phyloP scores from a whole-genome alignment of 2,113 vertebrate genomes.

The Cairina moschata region DNA sequence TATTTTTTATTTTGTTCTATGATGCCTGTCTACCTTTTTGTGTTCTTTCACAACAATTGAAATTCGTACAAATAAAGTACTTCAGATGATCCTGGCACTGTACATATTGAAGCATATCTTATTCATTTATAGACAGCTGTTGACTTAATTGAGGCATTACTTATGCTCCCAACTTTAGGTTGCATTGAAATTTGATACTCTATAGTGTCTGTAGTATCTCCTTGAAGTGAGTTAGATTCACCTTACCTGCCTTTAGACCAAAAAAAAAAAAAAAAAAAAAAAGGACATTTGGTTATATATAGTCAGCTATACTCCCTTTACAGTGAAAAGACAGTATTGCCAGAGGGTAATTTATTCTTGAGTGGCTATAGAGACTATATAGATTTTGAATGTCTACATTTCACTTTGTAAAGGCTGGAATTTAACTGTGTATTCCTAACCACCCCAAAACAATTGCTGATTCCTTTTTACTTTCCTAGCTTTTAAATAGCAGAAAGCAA shows the following conservation, averaged over 20 bases:
- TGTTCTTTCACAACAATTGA: not conserved
- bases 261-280: not conserved
- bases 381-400: not conserved
- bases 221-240: not conserved
- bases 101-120: not conserved
- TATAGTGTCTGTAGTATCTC: not conserved
- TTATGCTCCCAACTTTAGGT: fast-evolving
- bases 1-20: not conserved
- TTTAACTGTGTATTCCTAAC: not conserved
- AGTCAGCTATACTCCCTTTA: not conserved
- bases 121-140: not conserved
- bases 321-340: fast-evolving
- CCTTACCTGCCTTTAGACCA: not conserved
- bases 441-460: not conserved
- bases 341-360: not conserved
- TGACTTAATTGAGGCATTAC: not conserved
- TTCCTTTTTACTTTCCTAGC: not conserved
- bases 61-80: not conserved
- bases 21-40: not conserved
- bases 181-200: not conserved
- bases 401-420: not conserved
- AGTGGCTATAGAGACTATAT: not conserved
- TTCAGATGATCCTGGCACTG: not conserved
- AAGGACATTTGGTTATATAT: not conserved
- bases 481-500: not conserved